Percentiles rank a stretch among this genome's conserved stretches.
Evolutionary conservation across 2,113 vertebrate species (phyloP).

Genomic region (Rhynchopsitta pachyrhyncha): DNA sequence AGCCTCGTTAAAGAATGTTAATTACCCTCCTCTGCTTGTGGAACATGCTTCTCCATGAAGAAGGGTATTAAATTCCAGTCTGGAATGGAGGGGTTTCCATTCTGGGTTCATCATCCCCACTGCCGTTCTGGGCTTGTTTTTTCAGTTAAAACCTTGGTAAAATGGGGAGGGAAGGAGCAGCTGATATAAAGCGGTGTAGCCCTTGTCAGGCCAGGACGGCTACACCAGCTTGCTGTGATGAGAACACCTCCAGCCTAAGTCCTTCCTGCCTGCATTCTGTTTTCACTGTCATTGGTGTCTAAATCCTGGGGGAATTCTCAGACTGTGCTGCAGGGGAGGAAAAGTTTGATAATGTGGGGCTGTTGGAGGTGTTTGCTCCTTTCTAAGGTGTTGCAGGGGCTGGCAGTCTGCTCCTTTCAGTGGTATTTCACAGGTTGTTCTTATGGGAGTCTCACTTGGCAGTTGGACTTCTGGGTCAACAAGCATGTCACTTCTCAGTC

Average conservation of each 20-base stretch:
- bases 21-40: not conserved
- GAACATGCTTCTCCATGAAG: fast-evolving
- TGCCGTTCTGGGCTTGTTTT: not conserved
- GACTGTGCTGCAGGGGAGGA: not conserved
- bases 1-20: not conserved
- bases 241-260: not conserved
- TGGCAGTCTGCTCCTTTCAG: fast-evolving
- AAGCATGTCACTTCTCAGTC: not conserved
- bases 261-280: not conserved
- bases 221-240: too few relatives aligned
- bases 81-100: not conserved
- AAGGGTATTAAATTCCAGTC: not conserved
- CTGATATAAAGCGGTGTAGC: not conserved
- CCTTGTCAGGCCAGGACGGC: not conserved
- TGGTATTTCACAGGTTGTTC: not conserved
- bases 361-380: fast-evolving
- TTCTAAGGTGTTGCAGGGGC: not conserved
- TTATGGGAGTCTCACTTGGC: not conserved
- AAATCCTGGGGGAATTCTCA: not conserved
- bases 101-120: not conserved
- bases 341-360: not conserved
- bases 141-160: not conserved
- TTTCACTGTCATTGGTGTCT: not conserved
- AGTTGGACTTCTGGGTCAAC: not conserved
- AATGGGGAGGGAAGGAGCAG: not conserved